A percentile compares a stretch with the other conserved stretches of the same genome.
phyloP scores from a whole-genome alignment of 2,797 vertebrate genomes.

The Sebastes diaconus region DNA sequence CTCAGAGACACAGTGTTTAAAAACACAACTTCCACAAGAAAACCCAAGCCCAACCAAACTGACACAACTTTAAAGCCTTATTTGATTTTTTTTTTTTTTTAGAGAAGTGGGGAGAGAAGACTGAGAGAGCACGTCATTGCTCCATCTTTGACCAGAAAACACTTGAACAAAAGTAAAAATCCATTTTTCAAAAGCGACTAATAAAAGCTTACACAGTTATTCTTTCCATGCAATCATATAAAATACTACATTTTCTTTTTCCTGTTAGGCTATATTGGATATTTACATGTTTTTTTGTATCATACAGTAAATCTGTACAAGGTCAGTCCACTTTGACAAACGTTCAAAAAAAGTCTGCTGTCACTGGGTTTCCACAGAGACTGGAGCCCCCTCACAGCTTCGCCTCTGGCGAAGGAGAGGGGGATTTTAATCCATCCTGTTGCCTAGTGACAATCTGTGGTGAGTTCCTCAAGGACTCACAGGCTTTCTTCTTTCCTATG shows the following conservation, averaged over 20 bases:
- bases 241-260: slow-evolving; percentile 89
- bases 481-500: slow-evolving; percentile 61
- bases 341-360: slow-evolving; percentile 47
- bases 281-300: slow-evolving; percentile 86
- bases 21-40: slow-evolving; percentile 65
- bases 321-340: slow-evolving; percentile 60
- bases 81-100: slow-evolving; percentile 30
- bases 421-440: slow-evolving; percentile 49
- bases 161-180: slow-evolving; percentile 84
- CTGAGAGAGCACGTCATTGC: slow-evolving; percentile 42
- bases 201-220: slow-evolving; percentile 88
- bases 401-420: slow-evolving; percentile 17
- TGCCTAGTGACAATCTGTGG: slow-evolving; percentile 52
- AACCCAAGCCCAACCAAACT: slow-evolving; percentile 71
- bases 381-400: slow-evolving; percentile 18
- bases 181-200: slow-evolving; percentile 86
- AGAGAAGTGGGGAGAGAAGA: slow-evolving; percentile 4
- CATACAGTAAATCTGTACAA: slow-evolving; percentile 93
- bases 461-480: slow-evolving; percentile 61
- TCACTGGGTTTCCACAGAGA: slow-evolving; percentile 50
- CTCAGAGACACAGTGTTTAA: slow-evolving; percentile 68
- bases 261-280: slow-evolving; percentile 89
- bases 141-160: slow-evolving; percentile 79
- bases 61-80: slow-evolving; percentile 78
- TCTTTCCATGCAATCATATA: slow-evolving; percentile 93